These are phyloP conservation scores for Miichthys miiuy DNA, from an alignment of 2,797 vertebrate genomes.

Conservation along the genomic window DNA sequence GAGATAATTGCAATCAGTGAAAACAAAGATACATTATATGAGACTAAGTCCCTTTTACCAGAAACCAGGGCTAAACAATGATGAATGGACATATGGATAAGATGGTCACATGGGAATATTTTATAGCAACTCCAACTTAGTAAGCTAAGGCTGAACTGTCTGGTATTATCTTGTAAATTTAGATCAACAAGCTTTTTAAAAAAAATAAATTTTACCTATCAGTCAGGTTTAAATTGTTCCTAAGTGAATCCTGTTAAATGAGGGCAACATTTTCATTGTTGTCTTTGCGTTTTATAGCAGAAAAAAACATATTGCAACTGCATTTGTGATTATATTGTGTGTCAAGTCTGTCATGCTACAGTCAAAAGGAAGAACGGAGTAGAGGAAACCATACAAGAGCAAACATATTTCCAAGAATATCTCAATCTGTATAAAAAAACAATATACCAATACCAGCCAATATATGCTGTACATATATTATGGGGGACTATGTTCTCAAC, in stretches of 20 bases:
- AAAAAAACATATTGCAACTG: not conserved
- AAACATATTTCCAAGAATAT: not conserved
- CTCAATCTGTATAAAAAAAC: not conserved
- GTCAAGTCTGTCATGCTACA: not conserved
- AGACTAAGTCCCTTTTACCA: slow-evolving; percentile 68
- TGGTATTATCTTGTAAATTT: slow-evolving; percentile 47
- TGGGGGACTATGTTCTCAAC: not conserved
- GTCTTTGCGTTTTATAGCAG: slow-evolving; percentile 20
- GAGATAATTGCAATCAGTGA: slow-evolving; percentile 85
- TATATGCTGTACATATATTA: not conserved
- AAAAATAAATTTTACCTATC: slow-evolving; percentile 26
- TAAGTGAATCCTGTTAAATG: slow-evolving; percentile 23
- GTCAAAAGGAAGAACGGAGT: too few species aligned
- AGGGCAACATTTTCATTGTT: slow-evolving; percentile 23
- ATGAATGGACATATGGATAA: slow-evolving; percentile 70
- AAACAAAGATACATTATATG: slow-evolving; percentile 86
- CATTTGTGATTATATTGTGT: not conserved
- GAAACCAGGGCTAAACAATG: slow-evolving; percentile 61
- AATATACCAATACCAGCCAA: not conserved
- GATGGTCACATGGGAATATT: slow-evolving; percentile 48
- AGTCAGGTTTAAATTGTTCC: slow-evolving; percentile 31
- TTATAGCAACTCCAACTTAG: slow-evolving; percentile 10
- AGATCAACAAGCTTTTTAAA: slow-evolving; percentile 34
- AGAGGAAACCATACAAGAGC: too few species aligned
- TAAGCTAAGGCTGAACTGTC: slow-evolving; percentile 26